Evolutionary conservation across 2,113 vertebrate genomes (phyloP), one percentile per base, ranked within the genome.

Genomic region (Sakesphorus luctuosus): DNA sequence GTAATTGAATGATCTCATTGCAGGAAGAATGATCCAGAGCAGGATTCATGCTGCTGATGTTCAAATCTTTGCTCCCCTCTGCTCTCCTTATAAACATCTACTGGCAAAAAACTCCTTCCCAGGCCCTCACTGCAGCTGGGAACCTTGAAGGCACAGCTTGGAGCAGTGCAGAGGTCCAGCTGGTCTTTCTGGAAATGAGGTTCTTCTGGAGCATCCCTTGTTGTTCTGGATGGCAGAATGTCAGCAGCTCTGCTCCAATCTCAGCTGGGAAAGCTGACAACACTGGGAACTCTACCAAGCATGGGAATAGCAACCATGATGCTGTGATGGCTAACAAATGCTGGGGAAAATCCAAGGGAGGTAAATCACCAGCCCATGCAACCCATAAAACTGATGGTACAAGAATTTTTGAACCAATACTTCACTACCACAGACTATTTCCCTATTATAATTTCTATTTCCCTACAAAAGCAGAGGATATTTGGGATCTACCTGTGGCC

Each of bases 261-360:
- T 87, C 69, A 86, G 52, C 68, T 81, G 86, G 88, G 86, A 92
- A 74, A 84, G 77, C 61, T 95, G 90, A 95, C 95, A 94, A 52
- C 72, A 47, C 79, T 5, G 86, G 92, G 72, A 92, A 81, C 59
- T 86, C 76, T 67, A 44, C 83, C 83, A 92, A 90, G 63, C 47
- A 18, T 3, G 6, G 77, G 58, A 69, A 83, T 6, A 83, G 73
- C 85, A 92, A 85, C 77, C 59, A 80, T 26, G 71, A 73, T 24
- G 68, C 59, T 94, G 63, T 69, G 79, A 38, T 47, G 83, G 86
- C 36, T 94, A 67, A 66, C 67, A 81, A 95, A 88, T 18, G 50
- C 59, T 69, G 33, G 29, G 63, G 7, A 26, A 82, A 26, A 71
- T 59, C 88, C 79, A 77, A 38, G 85, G 58, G 59, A 73, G 28